Percentiles rank a stretch among this genome's conserved stretches.
Conservation (phyloP, 2,113 vertebrate species). For the Rhynchomys soricoides region DNA sequence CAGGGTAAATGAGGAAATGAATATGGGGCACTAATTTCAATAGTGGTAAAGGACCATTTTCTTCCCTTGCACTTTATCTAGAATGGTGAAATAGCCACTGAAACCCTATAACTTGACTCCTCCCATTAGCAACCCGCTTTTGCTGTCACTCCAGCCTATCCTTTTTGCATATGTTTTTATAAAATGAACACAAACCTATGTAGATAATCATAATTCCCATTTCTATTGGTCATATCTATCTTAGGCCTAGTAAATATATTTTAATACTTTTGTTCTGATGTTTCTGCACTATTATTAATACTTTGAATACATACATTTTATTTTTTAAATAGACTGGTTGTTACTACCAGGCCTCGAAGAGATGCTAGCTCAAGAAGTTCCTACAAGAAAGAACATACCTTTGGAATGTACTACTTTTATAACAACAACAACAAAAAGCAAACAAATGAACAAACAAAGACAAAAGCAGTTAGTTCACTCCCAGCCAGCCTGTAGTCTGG, state of each 20-base stretch:
- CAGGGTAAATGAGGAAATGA: not conserved
- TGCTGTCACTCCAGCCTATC: not conserved
- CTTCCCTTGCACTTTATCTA: not conserved
- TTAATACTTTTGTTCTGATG: slow-evolving; percentile 46
- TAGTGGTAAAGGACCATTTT: not conserved
- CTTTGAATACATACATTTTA: not conserved
- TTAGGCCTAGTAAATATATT: not conserved
- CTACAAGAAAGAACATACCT: slow-evolving; percentile 13
- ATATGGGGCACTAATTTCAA: not conserved
- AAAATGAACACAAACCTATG: not conserved
- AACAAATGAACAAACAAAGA: not conserved
- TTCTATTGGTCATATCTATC: not conserved
- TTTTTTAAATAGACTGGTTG: not conserved
- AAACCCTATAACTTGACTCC: not conserved
- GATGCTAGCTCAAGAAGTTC: not conserved
- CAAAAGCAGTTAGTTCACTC: not conserved
- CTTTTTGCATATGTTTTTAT: slow-evolving; percentile 10
- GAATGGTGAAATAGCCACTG: not conserved
- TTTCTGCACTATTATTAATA: not conserved
- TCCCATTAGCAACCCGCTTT: not conserved
- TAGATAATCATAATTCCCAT: not conserved
- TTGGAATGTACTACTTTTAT: slow-evolving; percentile 4
- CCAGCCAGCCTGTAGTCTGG: not conserved
- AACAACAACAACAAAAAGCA: not conserved
- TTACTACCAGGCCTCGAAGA: not conserved